phyloP scores from a whole-genome alignment of 2,797 vertebrate species.

The Enteromius treurensis region DNA sequence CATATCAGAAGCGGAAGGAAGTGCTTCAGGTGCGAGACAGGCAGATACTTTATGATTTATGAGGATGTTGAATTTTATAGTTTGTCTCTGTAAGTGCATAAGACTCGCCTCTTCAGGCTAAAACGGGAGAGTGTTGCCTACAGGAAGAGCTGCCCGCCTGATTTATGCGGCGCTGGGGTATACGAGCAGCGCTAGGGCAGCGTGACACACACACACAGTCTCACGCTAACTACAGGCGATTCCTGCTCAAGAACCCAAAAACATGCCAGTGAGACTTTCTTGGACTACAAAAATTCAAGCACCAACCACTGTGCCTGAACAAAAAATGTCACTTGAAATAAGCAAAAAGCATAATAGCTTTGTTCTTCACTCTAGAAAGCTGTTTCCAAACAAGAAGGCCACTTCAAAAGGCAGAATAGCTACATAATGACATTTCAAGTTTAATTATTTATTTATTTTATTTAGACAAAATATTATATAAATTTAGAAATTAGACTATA shows the following conservation, averaged over 20 bases:
- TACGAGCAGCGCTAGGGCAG: constrained; percentile 34
- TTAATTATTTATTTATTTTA: not conserved
- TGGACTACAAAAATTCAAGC: constrained; percentile 7
- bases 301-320: not conserved
- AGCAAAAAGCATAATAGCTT: not conserved
- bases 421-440: not conserved
- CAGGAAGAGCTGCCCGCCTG: constrained; percentile 48
- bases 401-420: not conserved
- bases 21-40: constrained; percentile 44
- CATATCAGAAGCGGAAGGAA: constrained; percentile 42
- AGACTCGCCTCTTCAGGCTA: constrained; percentile 67
- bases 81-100: constrained; percentile 66
- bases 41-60: constrained; percentile 68
- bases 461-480: not conserved
- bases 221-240: constrained; percentile 9
- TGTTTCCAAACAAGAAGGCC: not conserved
- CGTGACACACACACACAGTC: constrained; percentile 12
- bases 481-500: no score
- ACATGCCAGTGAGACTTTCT: constrained; percentile 8
- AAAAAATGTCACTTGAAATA: not conserved
- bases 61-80: constrained; percentile 70
- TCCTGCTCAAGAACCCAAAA: constrained; percentile 29
- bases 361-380: not conserved
- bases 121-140: constrained; percentile 34
- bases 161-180: constrained; percentile 50